Percentiles rank a stretch among this genome's conserved stretches.
These are phyloP conservation scores for Drosophila triauraria DNA, from an alignment of 1,140 invertebrate species.

Conservation along the genomic window DNA sequence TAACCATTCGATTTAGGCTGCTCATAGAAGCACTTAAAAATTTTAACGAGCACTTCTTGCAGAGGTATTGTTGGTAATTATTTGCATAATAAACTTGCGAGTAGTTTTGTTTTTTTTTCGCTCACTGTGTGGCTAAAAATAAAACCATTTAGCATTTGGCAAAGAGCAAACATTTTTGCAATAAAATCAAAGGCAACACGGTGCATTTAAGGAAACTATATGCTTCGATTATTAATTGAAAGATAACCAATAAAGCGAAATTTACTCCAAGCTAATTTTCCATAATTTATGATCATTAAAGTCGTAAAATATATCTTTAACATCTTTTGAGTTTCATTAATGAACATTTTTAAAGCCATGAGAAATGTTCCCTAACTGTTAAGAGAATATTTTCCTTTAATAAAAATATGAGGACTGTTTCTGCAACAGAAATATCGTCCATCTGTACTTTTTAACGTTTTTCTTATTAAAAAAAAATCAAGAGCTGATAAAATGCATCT, in stretches of 20 bases:
- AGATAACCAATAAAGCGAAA: too few species aligned
- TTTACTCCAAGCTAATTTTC: too few species aligned
- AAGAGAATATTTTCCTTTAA: too few species aligned
- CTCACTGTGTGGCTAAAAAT: slow-evolving; percentile 2
- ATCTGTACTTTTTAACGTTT: too few species aligned
- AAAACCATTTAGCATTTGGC: slow-evolving; percentile 2
- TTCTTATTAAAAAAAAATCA: too few species aligned
- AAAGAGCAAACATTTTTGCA: not conserved
- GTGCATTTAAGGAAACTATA: not conserved
- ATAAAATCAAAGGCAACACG: not conserved
- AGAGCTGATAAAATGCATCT: not conserved
- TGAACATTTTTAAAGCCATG: too few species aligned
- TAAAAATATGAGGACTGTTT: too few species aligned
- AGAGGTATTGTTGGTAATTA: slow-evolving; percentile 11
- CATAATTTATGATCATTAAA: too few species aligned
- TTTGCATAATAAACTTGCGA: slow-evolving; percentile 15
- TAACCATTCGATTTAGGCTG: slow-evolving; percentile 14
- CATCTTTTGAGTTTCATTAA: too few species aligned
- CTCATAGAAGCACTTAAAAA: slow-evolving; percentile 8
- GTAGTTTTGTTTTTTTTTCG: not conserved
- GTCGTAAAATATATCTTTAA: too few species aligned
- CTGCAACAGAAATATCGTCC: too few species aligned
- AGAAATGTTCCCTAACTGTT: too few species aligned
- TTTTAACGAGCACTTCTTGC: slow-evolving; percentile 23
- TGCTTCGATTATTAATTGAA: not conserved